Evolutionary conservation across 2,888 invertebrate species (phyloP), one percentile per base, ranked within the genome.

Genomic region (Coelopa pilipes): DNA sequence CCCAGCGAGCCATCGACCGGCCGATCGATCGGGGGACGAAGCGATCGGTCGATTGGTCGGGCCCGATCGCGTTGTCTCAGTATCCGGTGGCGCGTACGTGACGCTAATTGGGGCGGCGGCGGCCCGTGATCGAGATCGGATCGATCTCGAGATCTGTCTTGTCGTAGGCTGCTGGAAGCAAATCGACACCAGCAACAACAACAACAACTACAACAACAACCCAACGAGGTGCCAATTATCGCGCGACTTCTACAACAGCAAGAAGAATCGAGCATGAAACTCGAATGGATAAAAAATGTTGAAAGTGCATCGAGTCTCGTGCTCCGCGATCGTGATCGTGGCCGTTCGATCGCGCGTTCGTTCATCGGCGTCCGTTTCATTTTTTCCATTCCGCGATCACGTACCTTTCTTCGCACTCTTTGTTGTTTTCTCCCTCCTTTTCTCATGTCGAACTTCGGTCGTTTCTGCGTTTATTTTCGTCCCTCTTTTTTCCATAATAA

Each of bases 271-370:
- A 34, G 7, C n/a, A n/a, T n/a, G 34, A 34, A 34, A 34, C 7
- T 34, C 2, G 7, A 34, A 34, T 34, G 7, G 7, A 34, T 34
- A 34, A 34, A 34, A 34, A 34, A 34, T 34, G 34, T 10, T 62
- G 34, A 45, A 62, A 62, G 24, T 62, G 62, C 62, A 45, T 15
- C 62, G 62, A 66, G 49, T 66, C 66, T 66, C 66, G 66, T 66
- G 66, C 66, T 63, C 46, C 46, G 2, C 45, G 34, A 34, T 34
- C 12, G 21, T 57, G 12, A 17, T 9, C 57, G 57, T 10, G 1
- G 17, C 11, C 57, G 11, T 1, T 21, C 10, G 11, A n/a, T 21
- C 15, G 57, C 9, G 1, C 57, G n/a, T 34, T 34, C 34, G 34
- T 34, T 34, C 7, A 34, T 34, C 34, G 34, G 34, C 2, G 34